Percentiles rank a stretch among this genome's conserved stretches.
Conservation (phyloP, 2,797 vertebrate species). For the Threskiornis aethiopicus region DNA sequence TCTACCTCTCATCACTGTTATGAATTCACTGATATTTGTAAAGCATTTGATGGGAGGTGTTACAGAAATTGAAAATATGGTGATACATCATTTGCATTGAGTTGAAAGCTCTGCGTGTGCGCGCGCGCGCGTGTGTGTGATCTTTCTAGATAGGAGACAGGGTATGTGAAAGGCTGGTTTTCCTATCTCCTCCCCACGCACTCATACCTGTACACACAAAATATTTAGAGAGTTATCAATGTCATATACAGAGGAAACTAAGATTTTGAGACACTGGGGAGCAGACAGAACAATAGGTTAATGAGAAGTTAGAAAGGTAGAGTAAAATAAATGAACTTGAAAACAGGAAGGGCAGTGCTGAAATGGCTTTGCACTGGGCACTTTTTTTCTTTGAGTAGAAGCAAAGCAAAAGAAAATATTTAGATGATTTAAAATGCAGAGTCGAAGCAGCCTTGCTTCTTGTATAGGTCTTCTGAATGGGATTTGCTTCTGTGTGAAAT, state of each 20-base stretch:
- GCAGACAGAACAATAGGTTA: neutral
- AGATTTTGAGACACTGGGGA: neutral
- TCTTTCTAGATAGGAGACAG: neutral
- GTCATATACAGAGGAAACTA: neutral
- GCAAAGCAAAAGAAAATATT: constrained; percentile 32
- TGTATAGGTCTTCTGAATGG: constrained; percentile 37
- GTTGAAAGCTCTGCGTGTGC: neutral
- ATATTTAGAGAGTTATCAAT: neutral
- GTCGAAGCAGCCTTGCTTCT: neutral
- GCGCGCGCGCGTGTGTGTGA: neutral
- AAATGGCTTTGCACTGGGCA: neutral
- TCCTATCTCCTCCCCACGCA: neutral
- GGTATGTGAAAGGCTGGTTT: neutral
- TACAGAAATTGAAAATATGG: constrained; percentile 1
- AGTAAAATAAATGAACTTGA: neutral
- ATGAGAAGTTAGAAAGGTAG: neutral
- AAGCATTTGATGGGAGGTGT: neutral
- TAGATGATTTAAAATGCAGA: constrained; percentile 28
- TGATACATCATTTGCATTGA: constrained; percentile 2
- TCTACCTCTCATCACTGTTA: neutral
- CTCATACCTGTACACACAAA: neutral
- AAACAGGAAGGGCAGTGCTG: neutral
- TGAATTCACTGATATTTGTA: constrained; percentile 35
- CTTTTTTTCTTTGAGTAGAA: neutral
- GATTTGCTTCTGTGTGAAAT: constrained; percentile 61